Percentiles rank a stretch among this genome's conserved stretches.
Evolutionary conservation across 35 echinoderm and acorn worm species (phyloP).

Genomic region (Heliocidaris erythrogramma): DNA sequence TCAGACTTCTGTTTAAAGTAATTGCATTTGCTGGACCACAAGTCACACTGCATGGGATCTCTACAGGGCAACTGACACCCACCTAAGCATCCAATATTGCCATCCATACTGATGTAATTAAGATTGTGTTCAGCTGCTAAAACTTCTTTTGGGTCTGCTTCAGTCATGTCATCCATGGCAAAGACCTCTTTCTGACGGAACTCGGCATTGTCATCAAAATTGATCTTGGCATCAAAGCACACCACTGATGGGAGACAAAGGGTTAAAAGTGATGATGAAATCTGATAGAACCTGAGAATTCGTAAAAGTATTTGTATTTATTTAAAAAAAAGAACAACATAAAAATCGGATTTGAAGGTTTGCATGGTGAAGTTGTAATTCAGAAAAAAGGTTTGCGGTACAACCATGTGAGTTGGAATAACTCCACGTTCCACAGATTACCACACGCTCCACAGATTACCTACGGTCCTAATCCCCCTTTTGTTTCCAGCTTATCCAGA

Average conservation of each 20-base stretch:
- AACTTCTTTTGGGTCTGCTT: slow-evolving; percentile 81
- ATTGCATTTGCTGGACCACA: too few relatives aligned
- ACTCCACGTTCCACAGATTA: too few relatives aligned
- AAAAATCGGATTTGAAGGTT: too few relatives aligned
- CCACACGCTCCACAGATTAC: too few relatives aligned
- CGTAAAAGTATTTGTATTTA: not conserved
- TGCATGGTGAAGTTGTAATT: too few relatives aligned
- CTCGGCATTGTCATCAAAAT: slow-evolving; percentile 98
- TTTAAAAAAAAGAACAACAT: not conserved
- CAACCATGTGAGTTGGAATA: too few relatives aligned
- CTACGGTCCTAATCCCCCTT: too few relatives aligned
- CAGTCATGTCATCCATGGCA: slow-evolving; percentile 84
- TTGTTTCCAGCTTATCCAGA: too few relatives aligned
- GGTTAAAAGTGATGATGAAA: not conserved
- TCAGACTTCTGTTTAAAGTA: too few relatives aligned
- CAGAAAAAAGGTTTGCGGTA: too few relatives aligned
- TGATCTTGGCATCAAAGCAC: slow-evolving; percentile 99
- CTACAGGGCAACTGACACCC: not conserved
- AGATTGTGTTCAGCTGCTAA: slow-evolving; percentile 81
- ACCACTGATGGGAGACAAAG: slow-evolving; percentile 69
- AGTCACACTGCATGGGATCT: too few relatives aligned
- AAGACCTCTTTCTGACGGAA: slow-evolving; percentile 93
- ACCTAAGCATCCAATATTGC: slow-evolving; percentile 98
- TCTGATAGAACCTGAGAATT: not conserved
- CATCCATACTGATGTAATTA: slow-evolving; percentile 99